Base-by-base conservation (phyloP, 1,140 invertebrate species). In the Holcopasites calliopsidis region DNA sequence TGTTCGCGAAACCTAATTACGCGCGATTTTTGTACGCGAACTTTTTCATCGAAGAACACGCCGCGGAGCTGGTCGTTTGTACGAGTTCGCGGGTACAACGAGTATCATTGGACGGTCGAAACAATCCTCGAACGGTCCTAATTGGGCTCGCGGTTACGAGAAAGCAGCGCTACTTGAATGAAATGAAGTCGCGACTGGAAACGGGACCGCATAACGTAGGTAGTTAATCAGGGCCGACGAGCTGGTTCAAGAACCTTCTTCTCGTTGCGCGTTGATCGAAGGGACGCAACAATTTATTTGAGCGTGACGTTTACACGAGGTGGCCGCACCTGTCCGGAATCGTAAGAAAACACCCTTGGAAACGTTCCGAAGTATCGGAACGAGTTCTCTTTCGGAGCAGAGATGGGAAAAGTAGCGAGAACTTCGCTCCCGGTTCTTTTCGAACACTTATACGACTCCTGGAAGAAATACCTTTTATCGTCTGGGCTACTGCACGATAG, bases 111-210 rank as follows among this genome's bases (percentile, higher is more conserved):
- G 61, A 66, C 61, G n/a, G 66, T 74, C 50, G 71, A 55, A 44
- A 65, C 50, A 74, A 74, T 74, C 61, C 61, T 66, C 21, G 60
- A 50, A 65, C 40, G 54, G 42, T 70, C 44, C n/a, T 76, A 76
- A 76, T 76, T 76, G 65, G 66, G 61, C n/a, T 50, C 73, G 54
- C 16, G n/a, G 49, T 31, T 31, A 40, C 23, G 38, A 40, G 13
- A 31, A 42, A 65, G 21, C 57, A 10, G 38, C 1, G 28, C 21
- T 35, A 42, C 35, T 76, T 76, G 70, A 76, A 70, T 76, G 73
- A 33, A 61, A 35, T n/a, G 65, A n/a, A 44, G 35, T 50, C n/a
- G n/a, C 13, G 38, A 7, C 38, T 6, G 44, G 44, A 60, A 52
- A 52, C 31, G 55, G 13, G 49, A 69, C 52, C 55, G 35, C 10